These are phyloP conservation scores for Pelochelys cantorii DNA, from an alignment of 2,797 vertebrate species.

Conservation along the genomic window DNA sequence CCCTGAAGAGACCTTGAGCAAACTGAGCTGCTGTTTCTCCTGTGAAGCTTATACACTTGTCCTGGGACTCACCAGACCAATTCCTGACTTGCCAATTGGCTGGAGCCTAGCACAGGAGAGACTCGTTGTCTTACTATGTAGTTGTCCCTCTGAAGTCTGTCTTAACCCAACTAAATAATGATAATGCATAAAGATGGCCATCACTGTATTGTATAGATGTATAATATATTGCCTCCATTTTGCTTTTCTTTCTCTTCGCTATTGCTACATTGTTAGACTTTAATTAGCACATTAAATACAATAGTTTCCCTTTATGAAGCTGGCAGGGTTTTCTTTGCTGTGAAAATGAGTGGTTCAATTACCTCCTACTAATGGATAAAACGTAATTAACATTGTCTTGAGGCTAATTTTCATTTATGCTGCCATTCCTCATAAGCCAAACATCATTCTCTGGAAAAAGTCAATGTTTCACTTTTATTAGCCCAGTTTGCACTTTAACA, in stretches of 20 bases:
- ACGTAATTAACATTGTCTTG: constrained; percentile 93
- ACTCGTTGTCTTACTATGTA: rapidly evolving
- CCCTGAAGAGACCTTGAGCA: no score
- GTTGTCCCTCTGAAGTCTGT: not conserved
- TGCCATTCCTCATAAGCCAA: constrained; percentile 76
- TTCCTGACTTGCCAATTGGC: not conserved
- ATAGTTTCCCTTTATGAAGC: constrained; percentile 76
- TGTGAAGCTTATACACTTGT: not conserved
- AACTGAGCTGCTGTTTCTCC: not conserved
- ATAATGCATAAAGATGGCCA: not conserved
- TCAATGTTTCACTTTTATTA: constrained; percentile 83
- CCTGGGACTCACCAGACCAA: rapidly evolving
- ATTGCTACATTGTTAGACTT: constrained; percentile 55
- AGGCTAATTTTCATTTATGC: constrained; percentile 91
- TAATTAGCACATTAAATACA: constrained; percentile 76
- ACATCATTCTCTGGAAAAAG: constrained; percentile 81
- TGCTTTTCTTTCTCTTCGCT: constrained; percentile 18
- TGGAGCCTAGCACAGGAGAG: rapidly evolving
- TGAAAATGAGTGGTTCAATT: constrained; percentile 81
- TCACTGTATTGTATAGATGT: not conserved
- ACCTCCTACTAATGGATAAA: constrained; percentile 87
- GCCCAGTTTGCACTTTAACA: constrained; percentile 81
- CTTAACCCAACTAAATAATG: not conserved
- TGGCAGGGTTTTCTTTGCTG: constrained; percentile 79
- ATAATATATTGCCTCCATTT: not conserved